Evolutionary conservation across 1,140 invertebrate species (phyloP).

Genomic region (Zaprionus ornatus): DNA sequence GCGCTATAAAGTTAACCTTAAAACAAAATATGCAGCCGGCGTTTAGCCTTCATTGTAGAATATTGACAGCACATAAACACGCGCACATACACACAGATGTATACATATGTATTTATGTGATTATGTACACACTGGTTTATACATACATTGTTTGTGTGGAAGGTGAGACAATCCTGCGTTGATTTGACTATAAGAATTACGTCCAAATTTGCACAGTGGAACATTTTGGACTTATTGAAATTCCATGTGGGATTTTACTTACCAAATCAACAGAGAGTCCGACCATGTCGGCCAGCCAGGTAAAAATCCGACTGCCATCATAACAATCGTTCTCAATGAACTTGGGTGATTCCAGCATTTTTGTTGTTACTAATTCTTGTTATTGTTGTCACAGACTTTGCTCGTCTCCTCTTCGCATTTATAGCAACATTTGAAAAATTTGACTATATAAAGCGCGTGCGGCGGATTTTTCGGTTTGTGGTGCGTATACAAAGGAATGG

Average conservation of each 20-base stretch:
- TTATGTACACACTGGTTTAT: background rate
- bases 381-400: conserved; percentile 6
- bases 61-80: conserved; percentile 10
- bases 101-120: background rate
- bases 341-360: conserved; percentile 79
- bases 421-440: conserved; percentile 56
- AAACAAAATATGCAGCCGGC: conserved; percentile 38
- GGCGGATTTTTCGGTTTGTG: background rate
- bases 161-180: background rate
- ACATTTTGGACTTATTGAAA: background rate
- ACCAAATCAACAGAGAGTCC: conserved; percentile 88
- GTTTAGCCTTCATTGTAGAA: conserved; percentile 39
- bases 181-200: background rate
- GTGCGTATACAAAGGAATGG: conserved; percentile 21
- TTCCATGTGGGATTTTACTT: conserved; percentile 54
- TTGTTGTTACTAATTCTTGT: conserved; percentile 24
- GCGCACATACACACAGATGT: background rate
- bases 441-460: conserved; percentile 36
- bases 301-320: conserved; percentile 86
- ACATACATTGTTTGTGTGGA: background rate
- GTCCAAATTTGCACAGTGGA: background rate
- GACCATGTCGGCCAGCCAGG: conserved; percentile 85
- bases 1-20: conserved; percentile 14
- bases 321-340: conserved; percentile 83
- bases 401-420: conserved; percentile 20